These are phyloP conservation scores for Balearica regulorum DNA, from an alignment of 2,797 vertebrate genomes.

Conservation along the genomic window DNA sequence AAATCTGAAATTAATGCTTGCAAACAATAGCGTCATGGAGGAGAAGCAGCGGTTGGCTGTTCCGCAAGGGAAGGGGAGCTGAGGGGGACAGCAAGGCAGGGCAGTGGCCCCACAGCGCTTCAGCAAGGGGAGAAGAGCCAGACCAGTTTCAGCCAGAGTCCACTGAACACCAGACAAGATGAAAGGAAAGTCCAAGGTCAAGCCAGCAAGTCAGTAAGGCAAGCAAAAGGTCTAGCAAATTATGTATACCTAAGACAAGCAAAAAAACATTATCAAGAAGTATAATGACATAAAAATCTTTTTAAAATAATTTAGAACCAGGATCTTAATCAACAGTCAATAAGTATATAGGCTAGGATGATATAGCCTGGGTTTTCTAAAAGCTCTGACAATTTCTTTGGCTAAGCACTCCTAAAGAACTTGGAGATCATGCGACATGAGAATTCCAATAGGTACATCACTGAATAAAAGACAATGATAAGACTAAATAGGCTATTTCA, in stretches of 20 bases:
- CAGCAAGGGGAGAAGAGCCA: not conserved
- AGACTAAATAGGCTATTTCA: not conserved
- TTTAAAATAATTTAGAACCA: not conserved
- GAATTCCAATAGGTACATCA: not conserved
- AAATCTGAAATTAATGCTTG: not conserved
- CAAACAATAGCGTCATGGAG: not conserved
- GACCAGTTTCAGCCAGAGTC: not conserved
- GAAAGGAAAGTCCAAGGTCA: not conserved
- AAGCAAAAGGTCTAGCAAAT: not conserved
- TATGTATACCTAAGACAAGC: not conserved
- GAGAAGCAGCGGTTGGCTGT: not conserved
- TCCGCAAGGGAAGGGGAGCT: not conserved
- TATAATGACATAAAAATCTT: not conserved
- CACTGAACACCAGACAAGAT: not conserved
- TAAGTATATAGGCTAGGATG: not conserved
- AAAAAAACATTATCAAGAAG: not conserved
- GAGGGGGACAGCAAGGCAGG: not conserved
- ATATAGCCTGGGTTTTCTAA: not conserved
- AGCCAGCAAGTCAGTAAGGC: not conserved
- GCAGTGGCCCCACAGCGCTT: not conserved
- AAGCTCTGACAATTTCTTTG: not conserved
- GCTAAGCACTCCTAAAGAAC: not conserved
- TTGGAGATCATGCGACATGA: not conserved
- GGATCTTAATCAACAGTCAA: not conserved
- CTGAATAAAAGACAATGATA: not conserved